Evolutionary conservation across 2,797 vertebrate genomes (phyloP).

Genomic region (Simalia tracyae): DNA sequence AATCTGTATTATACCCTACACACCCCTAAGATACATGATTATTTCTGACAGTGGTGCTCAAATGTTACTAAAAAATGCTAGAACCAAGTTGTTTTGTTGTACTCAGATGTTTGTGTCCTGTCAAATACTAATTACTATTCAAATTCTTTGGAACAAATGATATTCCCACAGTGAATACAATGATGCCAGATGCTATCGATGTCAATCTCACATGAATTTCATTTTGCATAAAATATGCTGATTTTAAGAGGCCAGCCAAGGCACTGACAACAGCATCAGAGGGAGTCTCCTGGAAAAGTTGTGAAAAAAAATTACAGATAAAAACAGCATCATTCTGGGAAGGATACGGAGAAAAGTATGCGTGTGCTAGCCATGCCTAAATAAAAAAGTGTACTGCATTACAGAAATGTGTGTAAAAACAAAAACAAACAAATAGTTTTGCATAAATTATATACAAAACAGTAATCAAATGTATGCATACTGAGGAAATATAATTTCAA

Average conservation of each 20-base stretch:
- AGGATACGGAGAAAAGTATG: background rate
- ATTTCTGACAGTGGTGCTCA: background rate
- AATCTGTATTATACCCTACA: background rate
- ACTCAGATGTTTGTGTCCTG: background rate
- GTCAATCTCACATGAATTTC: background rate
- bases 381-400: background rate
- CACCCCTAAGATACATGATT: background rate
- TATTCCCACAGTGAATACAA: background rate
- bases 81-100: background rate
- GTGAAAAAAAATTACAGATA: background rate
- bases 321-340: background rate
- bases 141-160: background rate
- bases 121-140: background rate
- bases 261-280: background rate
- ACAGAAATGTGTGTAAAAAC: background rate
- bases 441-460: background rate
- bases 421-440: background rate
- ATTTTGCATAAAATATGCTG: background rate
- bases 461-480: background rate
- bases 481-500: background rate
- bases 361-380: background rate
- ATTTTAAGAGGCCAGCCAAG: background rate
- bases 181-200: background rate
- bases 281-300: background rate
- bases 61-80: background rate